These are phyloP conservation scores for Dicrurus megarhynchus DNA, from an alignment of 2,113 vertebrate genomes.

Conservation along the genomic window DNA sequence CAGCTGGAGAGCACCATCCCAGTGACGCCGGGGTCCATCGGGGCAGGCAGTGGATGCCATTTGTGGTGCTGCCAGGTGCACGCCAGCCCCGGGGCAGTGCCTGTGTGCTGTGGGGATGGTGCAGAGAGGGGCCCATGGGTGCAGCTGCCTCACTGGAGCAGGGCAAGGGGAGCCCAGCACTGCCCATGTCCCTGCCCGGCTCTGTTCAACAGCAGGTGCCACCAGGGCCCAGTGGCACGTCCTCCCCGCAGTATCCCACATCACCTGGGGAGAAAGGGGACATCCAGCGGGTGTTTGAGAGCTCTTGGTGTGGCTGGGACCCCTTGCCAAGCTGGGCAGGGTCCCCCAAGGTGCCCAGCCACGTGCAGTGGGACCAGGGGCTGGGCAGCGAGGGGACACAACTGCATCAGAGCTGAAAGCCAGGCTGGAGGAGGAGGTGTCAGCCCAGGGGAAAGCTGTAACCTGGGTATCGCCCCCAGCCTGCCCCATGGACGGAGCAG, in stretches of 20 bases:
- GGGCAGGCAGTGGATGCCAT: not conserved
- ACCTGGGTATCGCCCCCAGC: not conserved
- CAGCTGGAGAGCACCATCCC: not conserved
- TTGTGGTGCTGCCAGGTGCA: fast-evolving
- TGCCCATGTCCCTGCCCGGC: fast-evolving
- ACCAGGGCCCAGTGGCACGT: not conserved
- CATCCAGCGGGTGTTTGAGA: fast-evolving
- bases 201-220: not conserved
- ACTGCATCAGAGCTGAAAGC: fast-evolving
- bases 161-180: not conserved
- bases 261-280: fast-evolving
- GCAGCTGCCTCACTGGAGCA: not conserved
- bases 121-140: not conserved
- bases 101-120: not conserved
- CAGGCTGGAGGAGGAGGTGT: not conserved
- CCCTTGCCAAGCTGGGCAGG: not conserved
- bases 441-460: not conserved
- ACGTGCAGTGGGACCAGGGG: fast-evolving
- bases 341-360: not conserved
- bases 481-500: not conserved
- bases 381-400: not conserved
- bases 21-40: fast-evolving
- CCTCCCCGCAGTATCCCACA: fast-evolving
- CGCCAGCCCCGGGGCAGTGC: not conserved
- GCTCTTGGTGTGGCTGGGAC: too few species aligned